These are phyloP conservation scores for Oligia fasciuncula DNA, from an alignment of 2,888 invertebrate genomes.

Conservation along the genomic window DNA sequence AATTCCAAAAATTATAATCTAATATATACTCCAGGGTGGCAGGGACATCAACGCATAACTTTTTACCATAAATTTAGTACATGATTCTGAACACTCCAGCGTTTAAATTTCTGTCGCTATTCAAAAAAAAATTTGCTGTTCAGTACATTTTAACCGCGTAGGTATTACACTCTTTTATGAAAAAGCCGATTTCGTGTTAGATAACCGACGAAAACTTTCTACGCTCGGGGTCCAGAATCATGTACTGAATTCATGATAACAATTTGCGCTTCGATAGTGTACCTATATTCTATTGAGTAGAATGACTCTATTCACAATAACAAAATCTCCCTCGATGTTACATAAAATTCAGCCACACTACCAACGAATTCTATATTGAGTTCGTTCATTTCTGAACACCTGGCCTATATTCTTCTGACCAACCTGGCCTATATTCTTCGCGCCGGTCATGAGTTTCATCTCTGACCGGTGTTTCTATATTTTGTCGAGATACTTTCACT, in stretches of 20 bases:
- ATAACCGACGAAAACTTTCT: too few species aligned
- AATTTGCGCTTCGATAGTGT: neutral
- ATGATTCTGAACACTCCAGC: too few species aligned
- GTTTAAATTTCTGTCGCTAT: too few species aligned
- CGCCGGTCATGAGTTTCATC: conserved; percentile 58
- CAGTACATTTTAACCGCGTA: neutral
- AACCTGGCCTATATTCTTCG: neutral
- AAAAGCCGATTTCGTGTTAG: too few species aligned
- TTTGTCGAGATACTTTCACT: conserved; percentile 12
- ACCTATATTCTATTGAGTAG: neutral
- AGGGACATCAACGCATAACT: too few species aligned
- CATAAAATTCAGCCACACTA: neutral
- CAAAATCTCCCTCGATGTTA: neutral
- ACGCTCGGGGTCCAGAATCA: too few species aligned
- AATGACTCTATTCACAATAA: neutral
- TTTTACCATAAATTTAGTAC: too few species aligned
- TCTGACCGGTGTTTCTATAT: conserved; percentile 33
- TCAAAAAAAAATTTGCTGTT: too few species aligned
- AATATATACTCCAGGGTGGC: too few species aligned
- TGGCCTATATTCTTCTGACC: conserved; percentile 57
- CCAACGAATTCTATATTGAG: neutral
- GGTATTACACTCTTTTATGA: too few species aligned
- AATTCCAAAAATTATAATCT: too few species aligned
- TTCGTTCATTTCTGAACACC: conserved; percentile 6
- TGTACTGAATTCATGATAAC: neutral